Conservation (phyloP, 1,140 invertebrate species). For the Trachymyrmex septentrionalis region DNA sequence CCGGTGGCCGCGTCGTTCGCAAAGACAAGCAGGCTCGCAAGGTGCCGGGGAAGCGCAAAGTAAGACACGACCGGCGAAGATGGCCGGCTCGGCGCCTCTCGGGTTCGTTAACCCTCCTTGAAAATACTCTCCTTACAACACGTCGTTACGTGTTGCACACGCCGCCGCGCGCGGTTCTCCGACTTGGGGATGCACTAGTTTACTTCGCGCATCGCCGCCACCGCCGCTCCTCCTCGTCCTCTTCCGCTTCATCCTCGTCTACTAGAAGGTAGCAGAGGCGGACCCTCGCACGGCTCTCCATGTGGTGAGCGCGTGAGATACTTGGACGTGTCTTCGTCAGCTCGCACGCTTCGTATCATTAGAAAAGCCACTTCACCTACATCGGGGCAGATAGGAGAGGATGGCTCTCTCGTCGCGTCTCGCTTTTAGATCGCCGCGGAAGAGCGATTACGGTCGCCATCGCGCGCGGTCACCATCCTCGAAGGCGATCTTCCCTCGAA, state of each 20-base stretch:
- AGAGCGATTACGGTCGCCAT: slow-evolving; percentile 72
- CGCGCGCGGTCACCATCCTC: slow-evolving; percentile 34
- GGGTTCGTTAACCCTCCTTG: slow-evolving; percentile 84
- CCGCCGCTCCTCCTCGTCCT: slow-evolving; percentile 55
- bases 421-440: slow-evolving; percentile 58
- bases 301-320: slow-evolving; percentile 27
- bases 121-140: slow-evolving; percentile 85
- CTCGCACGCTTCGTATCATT: slow-evolving; percentile 73
- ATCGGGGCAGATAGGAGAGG: slow-evolving; percentile 71
- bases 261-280: background rate
- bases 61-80: slow-evolving; percentile 81
- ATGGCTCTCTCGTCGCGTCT: slow-evolving; percentile 70
- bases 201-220: slow-evolving; percentile 79
- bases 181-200: slow-evolving; percentile 83
- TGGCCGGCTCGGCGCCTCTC: slow-evolving; percentile 71
- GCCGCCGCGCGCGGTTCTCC: slow-evolving; percentile 65
- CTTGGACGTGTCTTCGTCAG: slow-evolving; percentile 54
- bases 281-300: background rate
- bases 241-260: slow-evolving; percentile 39
- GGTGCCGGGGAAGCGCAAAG: slow-evolving; percentile 73
- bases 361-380: slow-evolving; percentile 83
- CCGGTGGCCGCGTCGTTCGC: slow-evolving; percentile 55
- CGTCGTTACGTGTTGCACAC: slow-evolving; percentile 84
- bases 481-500: slow-evolving; percentile 15
- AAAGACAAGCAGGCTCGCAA: slow-evolving; percentile 44